A percentile compares a stretch with the other conserved stretches of the same genome.
Evolutionary conservation across 2,113 vertebrate genomes (phyloP).

Genomic region (Nyctibius bracteatus): DNA sequence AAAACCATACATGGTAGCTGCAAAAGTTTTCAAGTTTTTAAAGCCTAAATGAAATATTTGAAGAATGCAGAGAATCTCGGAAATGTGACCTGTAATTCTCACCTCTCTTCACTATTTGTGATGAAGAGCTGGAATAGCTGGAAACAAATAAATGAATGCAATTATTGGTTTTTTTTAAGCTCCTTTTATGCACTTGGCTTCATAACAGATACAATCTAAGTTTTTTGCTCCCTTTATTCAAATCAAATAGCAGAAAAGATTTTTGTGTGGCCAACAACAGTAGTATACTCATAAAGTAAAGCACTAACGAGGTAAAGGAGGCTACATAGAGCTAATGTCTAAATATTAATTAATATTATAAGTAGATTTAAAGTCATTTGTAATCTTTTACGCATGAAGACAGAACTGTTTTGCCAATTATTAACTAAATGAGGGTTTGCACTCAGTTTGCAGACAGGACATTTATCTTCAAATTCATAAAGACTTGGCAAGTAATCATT

Average conservation of each 20-base stretch:
- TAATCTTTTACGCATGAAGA: neutral
- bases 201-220: neutral
- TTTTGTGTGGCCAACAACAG: neutral
- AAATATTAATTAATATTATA: neutral
- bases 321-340: neutral
- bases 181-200: neutral
- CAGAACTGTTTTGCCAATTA: slow-evolving; percentile 19
- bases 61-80: neutral
- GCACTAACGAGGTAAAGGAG: neutral
- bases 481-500: slow-evolving; percentile 31
- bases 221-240: neutral
- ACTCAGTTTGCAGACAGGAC: neutral
- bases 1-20: neutral
- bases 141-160: neutral
- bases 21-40: neutral
- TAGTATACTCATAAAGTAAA: neutral
- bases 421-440: slow-evolving; percentile 27
- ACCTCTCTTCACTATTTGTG: neutral
- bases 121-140: neutral
- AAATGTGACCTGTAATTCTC: neutral
- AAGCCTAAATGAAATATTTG: neutral
- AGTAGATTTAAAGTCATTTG: neutral
- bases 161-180: neutral
- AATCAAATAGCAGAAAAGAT: neutral
- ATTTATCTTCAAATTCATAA: slow-evolving; percentile 51